Conservation (phyloP, 1,140 invertebrate species). For the Rhopalosiphum maidis region DNA sequence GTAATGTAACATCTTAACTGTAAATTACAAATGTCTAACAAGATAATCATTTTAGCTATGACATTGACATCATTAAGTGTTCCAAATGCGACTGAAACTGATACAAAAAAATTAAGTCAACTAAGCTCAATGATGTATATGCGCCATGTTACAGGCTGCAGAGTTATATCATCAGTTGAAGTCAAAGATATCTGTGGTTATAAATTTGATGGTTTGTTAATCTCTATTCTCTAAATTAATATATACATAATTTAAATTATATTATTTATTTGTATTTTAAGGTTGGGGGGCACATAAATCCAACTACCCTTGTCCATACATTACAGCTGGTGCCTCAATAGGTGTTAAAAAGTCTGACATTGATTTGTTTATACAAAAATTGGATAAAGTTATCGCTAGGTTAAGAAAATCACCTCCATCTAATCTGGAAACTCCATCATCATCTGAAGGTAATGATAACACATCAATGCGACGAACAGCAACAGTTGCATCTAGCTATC, state of each 20-base stretch:
- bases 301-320: slow-evolving; percentile 70
- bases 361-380: slow-evolving; percentile 71
- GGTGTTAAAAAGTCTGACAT: slow-evolving; percentile 75
- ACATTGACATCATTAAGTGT: slow-evolving; percentile 62
- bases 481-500: slow-evolving; percentile 44
- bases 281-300: slow-evolving; percentile 76
- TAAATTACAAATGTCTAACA: neutral
- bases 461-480: slow-evolving; percentile 60
- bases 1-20: slow-evolving; percentile 61
- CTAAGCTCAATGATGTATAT: slow-evolving; percentile 78
- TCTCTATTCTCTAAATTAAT: neutral
- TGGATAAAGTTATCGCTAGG: slow-evolving; percentile 69
- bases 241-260: slow-evolving; percentile 14
- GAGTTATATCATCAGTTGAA: slow-evolving; percentile 69
- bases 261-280: slow-evolving; percentile 58
- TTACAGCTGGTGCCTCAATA: slow-evolving; percentile 75
- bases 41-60: slow-evolving; percentile 62
- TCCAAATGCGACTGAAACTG: slow-evolving; percentile 61
- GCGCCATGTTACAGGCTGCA: slow-evolving; percentile 74
- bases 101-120: slow-evolving; percentile 67
- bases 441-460: slow-evolving; percentile 62
- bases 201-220: slow-evolving; percentile 68
- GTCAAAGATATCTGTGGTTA: slow-evolving; percentile 68
- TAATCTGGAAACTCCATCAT: slow-evolving; percentile 64
- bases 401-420: slow-evolving; percentile 66